Evolutionary conservation across 2,888 invertebrate genomes (phyloP), one percentile per base, ranked within the genome.

Genomic region (Dorcus parallelipipedus): DNA sequence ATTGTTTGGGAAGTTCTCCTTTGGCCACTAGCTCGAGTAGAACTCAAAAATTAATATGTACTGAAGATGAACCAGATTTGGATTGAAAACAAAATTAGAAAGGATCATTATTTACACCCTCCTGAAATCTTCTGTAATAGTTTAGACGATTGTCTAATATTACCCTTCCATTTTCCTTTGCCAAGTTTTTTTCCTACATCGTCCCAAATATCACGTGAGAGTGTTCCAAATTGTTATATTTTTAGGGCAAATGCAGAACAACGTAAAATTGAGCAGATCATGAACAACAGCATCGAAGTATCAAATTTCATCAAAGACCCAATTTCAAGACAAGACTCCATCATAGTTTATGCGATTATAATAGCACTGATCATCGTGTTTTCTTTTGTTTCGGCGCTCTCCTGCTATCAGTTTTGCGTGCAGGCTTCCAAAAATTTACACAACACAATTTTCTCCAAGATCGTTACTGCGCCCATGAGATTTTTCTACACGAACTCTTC

Each of bases 401-500:
- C 76, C 0, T 86, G 86, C 71, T 88, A 80, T 57, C 67, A 64
- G 54, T 72, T 71, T 57, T 83, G 83, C 64, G 80, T 85, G 71
- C 76, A 73, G 17, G 82, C 85, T 0, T 85, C 87, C 0, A 77
- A 76, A 53, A 77, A 69, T 47, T 74, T 88, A 2, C 88, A 88
- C 69, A 80, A 83, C 62, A 73, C 67, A 9, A 86, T 78, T 76
- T 77, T 79, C 60, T 58, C 66, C n/a, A 81, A 83, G 57, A 81
- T 90, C 4, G 82, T 88, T 8, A 77, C 83, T 40, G 83, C 86
- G 0, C 84, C 86, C 0, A 85, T 89, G 79, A 75, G 79, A 56
- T 90, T 90, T 73, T 90, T 90, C 74, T 87, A 88, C 67, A 81
- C 79, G 0, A 89, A 89, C 72, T 84, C 87, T 2, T 81, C 83